Evolutionary conservation across 2,113 vertebrate species (phyloP).

Genomic region (Ia io): DNA sequence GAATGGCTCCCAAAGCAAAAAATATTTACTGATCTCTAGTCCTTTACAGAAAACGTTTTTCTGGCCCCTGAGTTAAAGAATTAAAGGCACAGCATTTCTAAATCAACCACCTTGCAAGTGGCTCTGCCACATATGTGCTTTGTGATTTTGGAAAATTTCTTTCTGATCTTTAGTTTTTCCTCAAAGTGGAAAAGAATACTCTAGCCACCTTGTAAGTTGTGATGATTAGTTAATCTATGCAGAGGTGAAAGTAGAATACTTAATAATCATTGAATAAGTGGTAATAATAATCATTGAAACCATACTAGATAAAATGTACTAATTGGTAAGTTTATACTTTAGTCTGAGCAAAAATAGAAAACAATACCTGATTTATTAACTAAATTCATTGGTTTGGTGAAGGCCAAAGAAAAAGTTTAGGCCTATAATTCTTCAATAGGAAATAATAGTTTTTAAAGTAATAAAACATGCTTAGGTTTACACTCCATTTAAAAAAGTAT

Average conservation of each 20-base stretch:
- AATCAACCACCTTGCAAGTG: not conserved
- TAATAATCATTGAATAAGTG: not conserved
- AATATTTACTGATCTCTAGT: not conserved
- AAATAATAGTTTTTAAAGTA: slow-evolving; percentile 37
- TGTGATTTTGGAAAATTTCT: not conserved
- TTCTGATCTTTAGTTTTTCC: not conserved
- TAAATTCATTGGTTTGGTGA: not conserved
- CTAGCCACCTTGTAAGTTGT: not conserved
- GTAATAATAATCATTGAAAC: not conserved
- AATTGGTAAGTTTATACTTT: not conserved
- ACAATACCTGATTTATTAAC: not conserved
- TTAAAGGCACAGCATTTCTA: not conserved
- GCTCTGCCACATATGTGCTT: not conserved
- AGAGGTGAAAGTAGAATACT: not conserved
- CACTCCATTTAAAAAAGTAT: not conserved
- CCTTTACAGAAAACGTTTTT: not conserved
- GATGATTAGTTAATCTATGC: not conserved
- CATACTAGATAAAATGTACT: not conserved
- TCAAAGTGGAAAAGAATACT: not conserved
- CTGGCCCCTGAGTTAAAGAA: not conserved
- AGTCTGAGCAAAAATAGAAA: not conserved
- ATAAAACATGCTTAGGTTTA: not conserved
- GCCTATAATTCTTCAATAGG: not conserved
- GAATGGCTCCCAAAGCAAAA: not conserved
- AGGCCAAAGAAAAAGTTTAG: not conserved